Conservation (phyloP, 2,113 vertebrate species). For the Sprattus sprattus region DNA sequence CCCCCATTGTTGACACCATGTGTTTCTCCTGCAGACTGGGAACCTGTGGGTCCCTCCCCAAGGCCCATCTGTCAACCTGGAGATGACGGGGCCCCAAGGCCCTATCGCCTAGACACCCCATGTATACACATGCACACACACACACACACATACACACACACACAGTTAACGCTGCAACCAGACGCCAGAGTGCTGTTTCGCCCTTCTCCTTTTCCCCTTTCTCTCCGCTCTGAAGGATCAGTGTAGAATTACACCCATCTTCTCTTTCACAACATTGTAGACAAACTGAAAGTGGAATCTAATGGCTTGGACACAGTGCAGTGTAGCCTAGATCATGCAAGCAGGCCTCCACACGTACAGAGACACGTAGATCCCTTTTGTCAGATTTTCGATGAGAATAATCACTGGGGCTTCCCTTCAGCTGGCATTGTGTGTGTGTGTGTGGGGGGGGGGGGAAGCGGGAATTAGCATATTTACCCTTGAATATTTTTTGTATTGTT, state of each 20-base stretch:
- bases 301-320: neutral
- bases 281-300: neutral
- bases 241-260: neutral
- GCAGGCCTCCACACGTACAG: neutral
- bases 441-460: too few relatives aligned
- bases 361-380: neutral
- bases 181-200: neutral
- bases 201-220: neutral
- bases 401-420: too few relatives aligned
- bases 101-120: neutral
- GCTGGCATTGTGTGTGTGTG: too few relatives aligned
- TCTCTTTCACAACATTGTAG: neutral
- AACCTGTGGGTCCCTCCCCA: constrained; percentile 24
- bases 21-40: constrained; percentile 24
- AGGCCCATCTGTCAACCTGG: constrained; percentile 32
- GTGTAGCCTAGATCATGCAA: neutral
- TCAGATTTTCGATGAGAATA: neutral
- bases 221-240: constrained; percentile 4
- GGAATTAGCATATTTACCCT: neutral
- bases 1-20: neutral
- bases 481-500: neutral
- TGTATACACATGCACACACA: neutral
- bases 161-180: neutral
- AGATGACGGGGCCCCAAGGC: neutral
- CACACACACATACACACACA: constrained; percentile 8